Evolutionary conservation across 2,888 invertebrate species (phyloP).

Genomic region (Hylaea fasciaria): DNA sequence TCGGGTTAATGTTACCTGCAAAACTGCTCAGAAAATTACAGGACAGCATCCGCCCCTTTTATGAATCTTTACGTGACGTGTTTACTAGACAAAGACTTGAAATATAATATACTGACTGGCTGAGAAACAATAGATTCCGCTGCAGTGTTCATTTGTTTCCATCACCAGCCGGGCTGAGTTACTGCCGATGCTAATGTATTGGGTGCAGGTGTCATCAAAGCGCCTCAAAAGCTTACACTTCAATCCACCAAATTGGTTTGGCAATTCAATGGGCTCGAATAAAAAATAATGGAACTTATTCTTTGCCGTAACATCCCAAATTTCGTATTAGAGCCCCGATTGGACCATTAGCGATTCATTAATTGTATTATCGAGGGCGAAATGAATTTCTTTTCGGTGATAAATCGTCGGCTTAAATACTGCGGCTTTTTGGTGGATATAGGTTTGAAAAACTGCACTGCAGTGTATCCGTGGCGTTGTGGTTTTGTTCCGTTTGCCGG

Average conservation of each 20-base stretch:
- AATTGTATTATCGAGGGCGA: slow-evolving; percentile 18
- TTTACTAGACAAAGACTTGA: too few relatives aligned
- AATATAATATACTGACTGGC: too few relatives aligned
- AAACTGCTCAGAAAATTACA: too few relatives aligned
- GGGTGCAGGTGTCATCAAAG: slow-evolving; percentile 14
- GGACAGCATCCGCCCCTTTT: too few relatives aligned
- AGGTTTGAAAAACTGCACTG: slow-evolving; percentile 27
- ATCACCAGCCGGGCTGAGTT: neutral
- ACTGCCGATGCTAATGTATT: slow-evolving; percentile 11
- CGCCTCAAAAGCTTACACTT: slow-evolving; percentile 15
- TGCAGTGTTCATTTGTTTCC: too few relatives aligned
- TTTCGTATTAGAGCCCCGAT: slow-evolving; percentile 5
- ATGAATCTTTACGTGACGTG: too few relatives aligned
- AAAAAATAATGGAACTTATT: slow-evolving; percentile 22
- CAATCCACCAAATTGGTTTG: slow-evolving; percentile 17
- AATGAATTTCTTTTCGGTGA: slow-evolving; percentile 19
- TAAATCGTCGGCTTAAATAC: slow-evolving; percentile 24
- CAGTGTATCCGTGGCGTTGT: slow-evolving; percentile 15
- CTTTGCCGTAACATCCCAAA: slow-evolving; percentile 11
- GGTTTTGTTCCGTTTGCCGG: slow-evolving; percentile 14
- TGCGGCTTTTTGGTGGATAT: slow-evolving; percentile 21
- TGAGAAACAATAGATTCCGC: too few relatives aligned
- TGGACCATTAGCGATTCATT: slow-evolving; percentile 25
- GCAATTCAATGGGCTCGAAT: slow-evolving; percentile 25
- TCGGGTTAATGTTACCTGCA: too few relatives aligned